Evolutionary conservation across 2,888 invertebrate species (phyloP).

Genomic region (Lumbricus terrestris): DNA sequence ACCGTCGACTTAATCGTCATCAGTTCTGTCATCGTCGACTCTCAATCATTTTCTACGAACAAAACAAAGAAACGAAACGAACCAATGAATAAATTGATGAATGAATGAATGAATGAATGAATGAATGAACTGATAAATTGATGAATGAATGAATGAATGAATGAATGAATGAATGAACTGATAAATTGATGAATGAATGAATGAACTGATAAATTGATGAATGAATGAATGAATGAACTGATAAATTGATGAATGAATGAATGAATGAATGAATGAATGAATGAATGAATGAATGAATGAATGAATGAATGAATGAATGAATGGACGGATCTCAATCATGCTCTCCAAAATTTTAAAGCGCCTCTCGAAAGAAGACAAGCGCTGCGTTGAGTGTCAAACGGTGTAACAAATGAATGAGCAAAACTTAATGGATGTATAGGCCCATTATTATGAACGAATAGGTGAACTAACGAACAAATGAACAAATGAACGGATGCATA

Average conservation of each 20-base stretch:
- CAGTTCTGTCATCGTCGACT: not conserved
- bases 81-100: not conserved
- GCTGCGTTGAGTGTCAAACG: no score
- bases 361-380: no score
- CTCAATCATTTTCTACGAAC: not conserved
- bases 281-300: not conserved
- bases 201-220: no score
- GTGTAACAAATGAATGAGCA: not conserved
- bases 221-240: no score
- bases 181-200: no score
- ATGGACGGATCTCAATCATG: no score
- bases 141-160: no score
- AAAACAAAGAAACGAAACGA: no score
- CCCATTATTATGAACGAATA: not conserved
- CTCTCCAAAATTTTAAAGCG: no score
- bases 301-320: not conserved
- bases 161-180: no score
- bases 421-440: no score
- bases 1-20: not conserved
- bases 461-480: not conserved
- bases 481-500: no score
- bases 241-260: not conserved
- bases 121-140: not conserved
- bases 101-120: not conserved
- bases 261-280: not conserved